Percentiles rank a stretch among this genome's conserved stretches.
These are phyloP conservation scores for Chrysoperla carnea DNA, from an alignment of 1,140 invertebrate genomes.

Conservation along the genomic window DNA sequence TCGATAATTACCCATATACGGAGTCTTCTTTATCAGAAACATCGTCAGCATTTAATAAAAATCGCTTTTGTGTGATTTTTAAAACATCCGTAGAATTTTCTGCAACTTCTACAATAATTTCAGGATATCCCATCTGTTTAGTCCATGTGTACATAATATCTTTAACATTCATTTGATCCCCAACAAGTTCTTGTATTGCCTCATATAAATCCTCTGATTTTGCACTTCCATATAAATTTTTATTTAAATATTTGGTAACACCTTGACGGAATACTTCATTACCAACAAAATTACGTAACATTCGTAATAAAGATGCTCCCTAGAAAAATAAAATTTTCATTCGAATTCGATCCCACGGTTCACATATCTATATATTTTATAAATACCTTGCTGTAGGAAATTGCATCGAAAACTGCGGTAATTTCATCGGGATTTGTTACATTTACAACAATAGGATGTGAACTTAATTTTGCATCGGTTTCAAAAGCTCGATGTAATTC, in stretches of 20 bases:
- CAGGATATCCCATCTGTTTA: slow-evolving; percentile 78
- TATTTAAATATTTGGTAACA: slow-evolving; percentile 54
- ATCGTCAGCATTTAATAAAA: slow-evolving; percentile 16
- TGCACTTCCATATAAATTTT: slow-evolving; percentile 54
- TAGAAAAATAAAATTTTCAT: slow-evolving; percentile 20
- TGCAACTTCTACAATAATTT: slow-evolving; percentile 41
- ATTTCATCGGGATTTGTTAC: slow-evolving; percentile 79
- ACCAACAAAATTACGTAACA: slow-evolving; percentile 75
- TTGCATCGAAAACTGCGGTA: slow-evolving; percentile 78
- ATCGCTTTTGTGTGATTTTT: slow-evolving; percentile 51
- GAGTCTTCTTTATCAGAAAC: too few relatives aligned
- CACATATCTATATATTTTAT: background rate
- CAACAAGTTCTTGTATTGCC: slow-evolving; percentile 32
- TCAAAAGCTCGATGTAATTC: slow-evolving; percentile 55
- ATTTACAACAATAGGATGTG: slow-evolving; percentile 72
- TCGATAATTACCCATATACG: too few relatives aligned
- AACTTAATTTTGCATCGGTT: slow-evolving; percentile 63
- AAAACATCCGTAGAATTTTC: slow-evolving; percentile 20
- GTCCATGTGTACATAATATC: slow-evolving; percentile 86
- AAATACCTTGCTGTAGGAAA: slow-evolving; percentile 79
- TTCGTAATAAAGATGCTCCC: slow-evolving; percentile 75
- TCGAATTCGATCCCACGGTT: background rate
- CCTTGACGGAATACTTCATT: slow-evolving; percentile 52
- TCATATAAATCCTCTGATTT: slow-evolving; percentile 61
- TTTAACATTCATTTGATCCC: slow-evolving; percentile 31